Percentiles rank a stretch among this genome's conserved stretches.
Evolutionary conservation across 2,888 invertebrate species (phyloP).

Genomic region (Thymelicus sylvestris): DNA sequence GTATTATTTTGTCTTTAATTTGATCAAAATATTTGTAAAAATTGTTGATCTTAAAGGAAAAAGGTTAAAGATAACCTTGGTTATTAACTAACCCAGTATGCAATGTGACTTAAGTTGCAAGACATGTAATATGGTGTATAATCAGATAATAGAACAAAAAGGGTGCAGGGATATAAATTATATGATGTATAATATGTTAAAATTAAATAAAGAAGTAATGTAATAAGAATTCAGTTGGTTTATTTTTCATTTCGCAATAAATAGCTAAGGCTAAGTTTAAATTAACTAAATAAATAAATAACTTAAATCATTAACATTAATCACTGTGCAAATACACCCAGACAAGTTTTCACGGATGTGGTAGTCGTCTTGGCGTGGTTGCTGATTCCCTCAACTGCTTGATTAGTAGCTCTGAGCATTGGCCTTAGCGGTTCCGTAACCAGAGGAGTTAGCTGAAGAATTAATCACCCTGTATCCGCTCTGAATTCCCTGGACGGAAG

Average conservation of each 20-base stretch:
- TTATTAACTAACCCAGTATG: too few relatives aligned
- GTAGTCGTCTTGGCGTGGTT: constrained; percentile 77
- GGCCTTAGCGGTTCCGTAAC: constrained; percentile 64
- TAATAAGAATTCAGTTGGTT: constrained; percentile 3
- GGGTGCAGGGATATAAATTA: too few relatives aligned
- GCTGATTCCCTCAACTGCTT: constrained; percentile 49
- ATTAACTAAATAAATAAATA: constrained; percentile 28
- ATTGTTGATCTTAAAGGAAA: too few relatives aligned
- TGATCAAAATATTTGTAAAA: too few relatives aligned
- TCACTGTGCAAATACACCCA: constrained; percentile 70
- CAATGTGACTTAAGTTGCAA: too few relatives aligned
- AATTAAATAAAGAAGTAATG: background rate
- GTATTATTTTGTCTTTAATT: too few relatives aligned
- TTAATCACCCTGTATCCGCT: constrained; percentile 62
- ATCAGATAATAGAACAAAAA: too few relatives aligned
- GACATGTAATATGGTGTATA: too few relatives aligned
- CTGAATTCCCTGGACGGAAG: constrained; percentile 60
- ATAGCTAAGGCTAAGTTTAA: constrained; percentile 17
- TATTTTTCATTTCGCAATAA: constrained; percentile 31
- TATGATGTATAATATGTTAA: too few relatives aligned
- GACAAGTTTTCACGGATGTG: constrained; percentile 66
- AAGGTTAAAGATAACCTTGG: too few relatives aligned
- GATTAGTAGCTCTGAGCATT: constrained; percentile 61
- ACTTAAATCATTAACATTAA: constrained; percentile 53
- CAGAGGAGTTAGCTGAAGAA: constrained; percentile 60